A percentile compares a stretch with the other conserved stretches of the same genome.
Conservation (phyloP, 2,797 vertebrate species). For the Lutjanus campechanus region DNA sequence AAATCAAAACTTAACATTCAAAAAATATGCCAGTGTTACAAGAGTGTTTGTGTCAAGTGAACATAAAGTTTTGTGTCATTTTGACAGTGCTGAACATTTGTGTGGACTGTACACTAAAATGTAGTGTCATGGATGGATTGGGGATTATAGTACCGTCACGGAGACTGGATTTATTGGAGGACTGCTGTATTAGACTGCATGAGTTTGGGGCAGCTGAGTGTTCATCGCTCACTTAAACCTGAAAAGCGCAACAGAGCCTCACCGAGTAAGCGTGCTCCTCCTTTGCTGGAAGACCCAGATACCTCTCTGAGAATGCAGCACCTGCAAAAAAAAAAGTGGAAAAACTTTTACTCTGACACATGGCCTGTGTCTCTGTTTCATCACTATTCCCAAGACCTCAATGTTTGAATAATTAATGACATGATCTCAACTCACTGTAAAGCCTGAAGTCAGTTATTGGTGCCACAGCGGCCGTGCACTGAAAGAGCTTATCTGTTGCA, state of each 20-base stretch:
- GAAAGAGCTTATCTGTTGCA: conserved; percentile 85
- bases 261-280: conserved; percentile 88
- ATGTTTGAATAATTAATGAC: conserved; percentile 15
- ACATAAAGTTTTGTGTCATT: no score
- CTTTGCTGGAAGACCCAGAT: conserved; percentile 87
- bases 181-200: background rate
- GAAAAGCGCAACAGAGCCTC: conserved; percentile 29
- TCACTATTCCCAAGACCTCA: background rate
- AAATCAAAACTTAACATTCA: no score
- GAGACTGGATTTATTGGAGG: background rate
- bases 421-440: conserved; percentile 83
- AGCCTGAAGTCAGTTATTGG: conserved; percentile 89
- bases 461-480: conserved; percentile 83
- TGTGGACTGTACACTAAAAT: no score
- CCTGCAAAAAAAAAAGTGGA: conserved; percentile 74
- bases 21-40: no score
- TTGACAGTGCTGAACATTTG: no score
- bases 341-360: background rate
- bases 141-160: background rate
- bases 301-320: conserved; percentile 89
- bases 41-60: no score
- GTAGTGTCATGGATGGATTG: no score
- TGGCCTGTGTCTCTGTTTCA: background rate
- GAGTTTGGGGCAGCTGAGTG: background rate
- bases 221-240: no score